phyloP scores from a whole-genome alignment of 2,797 vertebrate genomes.

The Sebastiscus tertius region DNA sequence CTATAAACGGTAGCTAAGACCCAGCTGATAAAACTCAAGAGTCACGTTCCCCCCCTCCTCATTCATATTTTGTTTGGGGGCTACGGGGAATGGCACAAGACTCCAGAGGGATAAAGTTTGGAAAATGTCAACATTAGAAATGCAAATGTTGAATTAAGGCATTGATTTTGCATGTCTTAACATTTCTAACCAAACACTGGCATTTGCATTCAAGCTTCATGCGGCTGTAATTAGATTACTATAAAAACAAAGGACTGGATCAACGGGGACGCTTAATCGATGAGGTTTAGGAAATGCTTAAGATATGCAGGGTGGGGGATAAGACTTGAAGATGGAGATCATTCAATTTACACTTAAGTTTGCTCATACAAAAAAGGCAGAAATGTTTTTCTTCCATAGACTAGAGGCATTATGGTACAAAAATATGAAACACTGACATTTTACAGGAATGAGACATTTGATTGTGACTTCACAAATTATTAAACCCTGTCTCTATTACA shows the following conservation, averaged over 20 bases:
- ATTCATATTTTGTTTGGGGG: slow-evolving; percentile 47
- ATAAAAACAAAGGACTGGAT: slow-evolving; percentile 43
- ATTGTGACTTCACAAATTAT: slow-evolving; percentile 8
- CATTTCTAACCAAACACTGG: slow-evolving; percentile 73
- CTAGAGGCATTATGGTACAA: slow-evolving; percentile 20
- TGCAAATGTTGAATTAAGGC: slow-evolving; percentile 78
- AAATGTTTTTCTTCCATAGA: slow-evolving; percentile 13
- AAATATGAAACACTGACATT: slow-evolving; percentile 31
- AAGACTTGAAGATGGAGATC: not conserved
- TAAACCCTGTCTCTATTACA: slow-evolving; percentile 3
- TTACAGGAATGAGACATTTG: slow-evolving; percentile 20
- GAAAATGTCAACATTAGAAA: slow-evolving; percentile 78
- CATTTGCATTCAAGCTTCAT: slow-evolving; percentile 55
- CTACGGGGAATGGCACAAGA: slow-evolving; percentile 29
- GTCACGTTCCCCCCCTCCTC: slow-evolving; percentile 14
- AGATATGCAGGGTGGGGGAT: slow-evolving; percentile 34
- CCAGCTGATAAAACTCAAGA: not conserved
- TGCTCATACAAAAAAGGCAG: not conserved
- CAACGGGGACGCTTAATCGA: slow-evolving; percentile 44
- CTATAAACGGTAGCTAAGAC: not conserved
- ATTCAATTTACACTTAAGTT: slow-evolving; percentile 21
- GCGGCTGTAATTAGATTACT: slow-evolving; percentile 54
- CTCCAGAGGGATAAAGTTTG: slow-evolving; percentile 61
- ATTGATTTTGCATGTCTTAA: slow-evolving; percentile 79
- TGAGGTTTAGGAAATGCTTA: slow-evolving; percentile 23